A percentile compares a stretch with the other conserved stretches of the same genome.
Evolutionary conservation across 2,797 vertebrate species (phyloP).

Genomic region (Malurus leucopterus): DNA sequence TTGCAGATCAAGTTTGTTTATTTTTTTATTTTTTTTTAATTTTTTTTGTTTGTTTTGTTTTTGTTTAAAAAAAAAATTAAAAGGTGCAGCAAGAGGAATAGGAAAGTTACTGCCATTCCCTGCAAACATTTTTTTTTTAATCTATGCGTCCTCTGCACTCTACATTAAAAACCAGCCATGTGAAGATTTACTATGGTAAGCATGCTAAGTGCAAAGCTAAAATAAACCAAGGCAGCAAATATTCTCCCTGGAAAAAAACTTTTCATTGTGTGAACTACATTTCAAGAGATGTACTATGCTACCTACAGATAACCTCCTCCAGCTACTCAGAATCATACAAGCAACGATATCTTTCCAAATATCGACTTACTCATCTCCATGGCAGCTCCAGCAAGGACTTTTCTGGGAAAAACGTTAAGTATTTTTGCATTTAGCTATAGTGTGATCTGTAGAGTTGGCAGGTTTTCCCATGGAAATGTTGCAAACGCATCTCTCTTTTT

Average conservation of each 20-base stretch:
- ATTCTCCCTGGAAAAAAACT: neutral
- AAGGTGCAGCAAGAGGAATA: neutral
- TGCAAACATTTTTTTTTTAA: neutral
- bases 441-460: neutral
- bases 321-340: neutral
- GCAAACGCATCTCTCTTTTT: rapidly evolving
- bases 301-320: neutral
- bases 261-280: neutral
- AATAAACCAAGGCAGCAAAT: neutral
- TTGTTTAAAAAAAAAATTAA: neutral
- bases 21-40: neutral
- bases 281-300: neutral
- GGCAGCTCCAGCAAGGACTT: neutral
- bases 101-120: neutral
- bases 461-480: neutral
- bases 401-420: neutral
- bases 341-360: neutral
- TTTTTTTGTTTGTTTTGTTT: too few species aligned
- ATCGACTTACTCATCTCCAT: neutral
- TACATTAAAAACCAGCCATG: neutral
- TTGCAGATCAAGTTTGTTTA: neutral
- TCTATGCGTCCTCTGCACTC: neutral
- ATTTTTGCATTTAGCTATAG: neutral
- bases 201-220: neutral
- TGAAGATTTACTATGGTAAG: neutral